phyloP scores from a whole-genome alignment of 2,797 vertebrate species.

The Myotis myotis region DNA sequence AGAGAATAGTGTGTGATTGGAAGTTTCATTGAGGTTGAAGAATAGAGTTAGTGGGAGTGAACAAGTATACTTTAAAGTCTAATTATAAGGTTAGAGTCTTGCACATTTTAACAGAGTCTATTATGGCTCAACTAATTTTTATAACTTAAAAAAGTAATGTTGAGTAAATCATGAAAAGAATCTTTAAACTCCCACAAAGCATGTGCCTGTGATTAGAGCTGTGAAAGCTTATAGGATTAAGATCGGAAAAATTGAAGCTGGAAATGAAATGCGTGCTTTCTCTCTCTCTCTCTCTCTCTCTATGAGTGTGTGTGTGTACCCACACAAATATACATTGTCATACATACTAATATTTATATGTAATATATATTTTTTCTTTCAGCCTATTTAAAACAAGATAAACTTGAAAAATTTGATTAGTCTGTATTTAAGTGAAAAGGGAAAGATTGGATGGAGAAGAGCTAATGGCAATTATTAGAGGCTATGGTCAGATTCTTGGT shows the following conservation, averaged over 20 bases:
- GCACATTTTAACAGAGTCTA: slow-evolving; percentile 60
- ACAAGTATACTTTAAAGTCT: slow-evolving; percentile 61
- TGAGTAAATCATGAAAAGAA: slow-evolving; percentile 61
- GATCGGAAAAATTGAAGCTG: slow-evolving; percentile 45
- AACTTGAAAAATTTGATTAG: background rate
- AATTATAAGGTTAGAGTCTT: slow-evolving; percentile 65
- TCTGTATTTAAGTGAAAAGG: slow-evolving; percentile 8
- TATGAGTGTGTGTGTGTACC: fast-evolving
- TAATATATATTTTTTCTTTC: background rate
- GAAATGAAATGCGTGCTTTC: background rate
- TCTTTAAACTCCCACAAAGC: slow-evolving; percentile 57
- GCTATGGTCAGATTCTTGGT: background rate
- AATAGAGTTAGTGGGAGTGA: slow-evolving; percentile 52
- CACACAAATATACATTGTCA: background rate
- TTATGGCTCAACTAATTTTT: slow-evolving; percentile 69
- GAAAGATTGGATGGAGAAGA: background rate
- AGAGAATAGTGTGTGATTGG: background rate
- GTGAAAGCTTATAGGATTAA: slow-evolving; percentile 14
- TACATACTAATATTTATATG: background rate
- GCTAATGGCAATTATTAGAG: background rate
- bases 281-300: background rate
- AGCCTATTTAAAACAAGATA: slow-evolving; percentile 17
- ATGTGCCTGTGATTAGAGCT: slow-evolving; percentile 39
- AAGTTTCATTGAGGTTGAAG: background rate
- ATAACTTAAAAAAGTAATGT: slow-evolving; percentile 65